Conservation (phyloP, 2,888 invertebrate species). For the Morpho helenor region DNA sequence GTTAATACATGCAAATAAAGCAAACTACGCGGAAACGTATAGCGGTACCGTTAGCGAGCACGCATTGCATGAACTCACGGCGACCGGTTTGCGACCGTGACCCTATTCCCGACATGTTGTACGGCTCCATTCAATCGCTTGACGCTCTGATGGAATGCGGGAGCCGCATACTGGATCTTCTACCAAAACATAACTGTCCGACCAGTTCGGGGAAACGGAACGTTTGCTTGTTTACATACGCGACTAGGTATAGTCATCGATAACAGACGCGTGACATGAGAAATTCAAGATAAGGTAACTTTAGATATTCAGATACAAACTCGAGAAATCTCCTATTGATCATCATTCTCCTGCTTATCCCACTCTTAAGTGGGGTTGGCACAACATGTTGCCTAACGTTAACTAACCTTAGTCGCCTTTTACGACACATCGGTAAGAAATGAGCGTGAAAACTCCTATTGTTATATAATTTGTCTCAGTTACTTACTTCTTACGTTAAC, state of each 20-base stretch:
- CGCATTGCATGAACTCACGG: slow-evolving; percentile 34
- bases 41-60: slow-evolving; percentile 31
- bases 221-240: slow-evolving; percentile 12
- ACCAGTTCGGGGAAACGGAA: slow-evolving; percentile 21
- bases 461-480: too few species aligned
- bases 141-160: slow-evolving; percentile 58
- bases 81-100: slow-evolving; percentile 69
- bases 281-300: slow-evolving; percentile 23
- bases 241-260: slow-evolving; percentile 15
- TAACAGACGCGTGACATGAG: slow-evolving; percentile 22
- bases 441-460: too few species aligned
- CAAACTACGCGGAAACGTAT: slow-evolving; percentile 30
- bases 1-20: slow-evolving; percentile 17
- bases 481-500: too few species aligned
- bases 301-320: slow-evolving; percentile 1
- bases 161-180: slow-evolving; percentile 47
- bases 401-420: too few species aligned
- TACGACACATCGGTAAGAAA: too few species aligned
- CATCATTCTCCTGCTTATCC: too few species aligned
- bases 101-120: slow-evolving; percentile 63
- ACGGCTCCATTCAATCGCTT: slow-evolving; percentile 48
- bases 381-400: too few species aligned
- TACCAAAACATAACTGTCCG: slow-evolving; percentile 31
- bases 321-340: too few species aligned
- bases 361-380: too few species aligned